These are phyloP conservation scores for Prunella fulvescens DNA, from an alignment of 2,113 vertebrate genomes.

Conservation along the genomic window DNA sequence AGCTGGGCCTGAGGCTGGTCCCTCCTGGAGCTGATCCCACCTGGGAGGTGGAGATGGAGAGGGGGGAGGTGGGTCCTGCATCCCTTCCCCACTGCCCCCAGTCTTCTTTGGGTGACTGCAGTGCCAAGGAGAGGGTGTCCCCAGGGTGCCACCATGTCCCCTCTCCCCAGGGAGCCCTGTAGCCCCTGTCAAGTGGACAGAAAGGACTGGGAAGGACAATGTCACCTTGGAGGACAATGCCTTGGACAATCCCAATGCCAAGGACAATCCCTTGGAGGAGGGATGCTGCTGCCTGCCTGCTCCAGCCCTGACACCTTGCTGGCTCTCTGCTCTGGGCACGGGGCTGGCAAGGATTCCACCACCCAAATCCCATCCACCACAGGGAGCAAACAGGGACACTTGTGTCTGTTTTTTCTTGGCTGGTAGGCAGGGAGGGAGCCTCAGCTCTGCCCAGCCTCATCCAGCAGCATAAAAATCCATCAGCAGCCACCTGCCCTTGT, in stretches of 20 bases:
- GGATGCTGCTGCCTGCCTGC: neutral
- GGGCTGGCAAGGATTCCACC: neutral
- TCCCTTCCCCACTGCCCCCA: neutral
- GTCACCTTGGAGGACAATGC: neutral
- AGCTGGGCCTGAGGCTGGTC: neutral
- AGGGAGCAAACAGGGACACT: neutral
- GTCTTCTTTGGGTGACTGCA: neutral
- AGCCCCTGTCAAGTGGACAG: neutral
- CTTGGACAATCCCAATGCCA: too few species aligned
- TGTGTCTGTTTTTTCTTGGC: neutral
- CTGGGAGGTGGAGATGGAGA: neutral
- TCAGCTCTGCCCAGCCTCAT: neutral
- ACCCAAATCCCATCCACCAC: neutral
- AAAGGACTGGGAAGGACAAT: neutral
- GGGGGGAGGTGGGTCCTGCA: neutral
- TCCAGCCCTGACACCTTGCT: neutral
- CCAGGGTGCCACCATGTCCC: neutral
- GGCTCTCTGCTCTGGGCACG: accelerated
- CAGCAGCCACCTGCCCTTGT: accelerated
- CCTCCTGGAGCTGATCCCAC: neutral
- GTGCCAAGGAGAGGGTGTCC: neutral
- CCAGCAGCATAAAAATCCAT: slow-evolving; percentile 4
- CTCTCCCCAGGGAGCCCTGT: neutral
- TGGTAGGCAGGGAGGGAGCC: neutral
- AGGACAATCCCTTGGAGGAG: neutral